Conservation (phyloP, 1,140 invertebrate genomes). For the Caenorhabditis brenneri region DNA sequence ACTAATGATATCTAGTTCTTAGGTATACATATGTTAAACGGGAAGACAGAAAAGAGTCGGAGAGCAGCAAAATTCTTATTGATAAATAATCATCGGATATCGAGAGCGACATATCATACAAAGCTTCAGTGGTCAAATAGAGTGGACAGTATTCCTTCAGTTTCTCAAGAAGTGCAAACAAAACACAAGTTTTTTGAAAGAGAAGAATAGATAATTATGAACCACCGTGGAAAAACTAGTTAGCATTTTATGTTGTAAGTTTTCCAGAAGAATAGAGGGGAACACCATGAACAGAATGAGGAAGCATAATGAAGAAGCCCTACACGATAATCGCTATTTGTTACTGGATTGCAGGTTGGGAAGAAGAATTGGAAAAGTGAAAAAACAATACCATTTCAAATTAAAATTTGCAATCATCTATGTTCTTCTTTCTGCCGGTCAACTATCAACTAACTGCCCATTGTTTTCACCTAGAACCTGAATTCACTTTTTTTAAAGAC, state of each 20-base stretch:
- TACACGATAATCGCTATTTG: not conserved
- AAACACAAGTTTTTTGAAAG: not conserved
- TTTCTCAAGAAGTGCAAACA: conserved; percentile 14
- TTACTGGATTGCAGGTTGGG: no score
- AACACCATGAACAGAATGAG: not conserved
- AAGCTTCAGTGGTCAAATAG: not conserved
- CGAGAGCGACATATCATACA: not conserved
- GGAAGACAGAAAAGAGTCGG: not conserved
- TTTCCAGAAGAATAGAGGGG: not conserved
- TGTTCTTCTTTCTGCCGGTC: not conserved
- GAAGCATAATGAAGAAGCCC: not conserved
- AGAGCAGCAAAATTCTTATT: not conserved
- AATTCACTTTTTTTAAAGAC: not conserved
- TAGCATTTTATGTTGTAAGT: not conserved
- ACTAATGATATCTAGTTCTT: conserved; percentile 43
- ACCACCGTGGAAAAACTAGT: not conserved
- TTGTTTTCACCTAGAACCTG: not conserved
- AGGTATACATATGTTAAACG: conserved; percentile 31
- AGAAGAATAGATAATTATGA: not conserved
- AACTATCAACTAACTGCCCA: conserved; percentile 4
- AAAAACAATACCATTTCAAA: not conserved
- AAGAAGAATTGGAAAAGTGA: not conserved
- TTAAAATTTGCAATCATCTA: not conserved
- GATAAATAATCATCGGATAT: conserved; percentile 31
- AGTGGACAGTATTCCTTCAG: not conserved